Percentiles rank a stretch among this genome's conserved stretches.
phyloP scores from a whole-genome alignment of 2,888 invertebrate genomes.

The Dolichomitus sp. region DNA sequence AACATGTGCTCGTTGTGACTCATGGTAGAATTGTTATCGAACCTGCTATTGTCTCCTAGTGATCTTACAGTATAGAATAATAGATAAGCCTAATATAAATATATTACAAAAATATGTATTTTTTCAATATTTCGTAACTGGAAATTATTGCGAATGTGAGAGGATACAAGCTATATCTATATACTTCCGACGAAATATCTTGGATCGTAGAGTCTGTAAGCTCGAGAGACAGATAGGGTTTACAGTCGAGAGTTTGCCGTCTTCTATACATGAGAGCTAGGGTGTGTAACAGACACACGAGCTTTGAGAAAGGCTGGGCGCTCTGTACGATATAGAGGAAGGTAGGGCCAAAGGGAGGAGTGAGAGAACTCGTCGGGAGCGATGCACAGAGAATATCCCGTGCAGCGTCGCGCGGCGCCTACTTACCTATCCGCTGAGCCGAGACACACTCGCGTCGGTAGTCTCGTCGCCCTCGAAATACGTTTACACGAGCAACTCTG shows the following conservation, averaged over 20 bases:
- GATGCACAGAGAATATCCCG: slow-evolving; percentile 62
- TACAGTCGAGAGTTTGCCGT: slow-evolving; percentile 63
- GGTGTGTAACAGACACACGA: slow-evolving; percentile 62
- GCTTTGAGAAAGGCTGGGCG: slow-evolving; percentile 61
- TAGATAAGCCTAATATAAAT: background rate
- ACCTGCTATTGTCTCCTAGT: no score
- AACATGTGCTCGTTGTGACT: no score
- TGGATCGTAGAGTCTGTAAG: slow-evolving; percentile 56
- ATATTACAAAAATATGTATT: background rate
- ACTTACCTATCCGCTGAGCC: slow-evolving; percentile 68
- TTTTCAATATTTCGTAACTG: background rate
- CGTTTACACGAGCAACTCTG: slow-evolving; percentile 59
- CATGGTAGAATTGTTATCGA: no score
- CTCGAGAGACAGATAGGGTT: slow-evolving; percentile 64
- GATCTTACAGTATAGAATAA: background rate
- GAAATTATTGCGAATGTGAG: slow-evolving; percentile 43
- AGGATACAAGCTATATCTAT: slow-evolving; percentile 18
- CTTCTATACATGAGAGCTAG: slow-evolving; percentile 45
- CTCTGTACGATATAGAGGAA: slow-evolving; percentile 9
- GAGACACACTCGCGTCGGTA: slow-evolving; percentile 69
- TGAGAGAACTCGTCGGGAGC: slow-evolving; percentile 56
- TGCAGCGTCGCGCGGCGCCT: slow-evolving; percentile 64
- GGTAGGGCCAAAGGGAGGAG: slow-evolving; percentile 35
- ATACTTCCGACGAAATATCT: slow-evolving; percentile 55
- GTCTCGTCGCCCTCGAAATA: slow-evolving; percentile 69